Base-by-base conservation (phyloP, 2,888 invertebrate species). In the Mylabris sibirica region DNA sequence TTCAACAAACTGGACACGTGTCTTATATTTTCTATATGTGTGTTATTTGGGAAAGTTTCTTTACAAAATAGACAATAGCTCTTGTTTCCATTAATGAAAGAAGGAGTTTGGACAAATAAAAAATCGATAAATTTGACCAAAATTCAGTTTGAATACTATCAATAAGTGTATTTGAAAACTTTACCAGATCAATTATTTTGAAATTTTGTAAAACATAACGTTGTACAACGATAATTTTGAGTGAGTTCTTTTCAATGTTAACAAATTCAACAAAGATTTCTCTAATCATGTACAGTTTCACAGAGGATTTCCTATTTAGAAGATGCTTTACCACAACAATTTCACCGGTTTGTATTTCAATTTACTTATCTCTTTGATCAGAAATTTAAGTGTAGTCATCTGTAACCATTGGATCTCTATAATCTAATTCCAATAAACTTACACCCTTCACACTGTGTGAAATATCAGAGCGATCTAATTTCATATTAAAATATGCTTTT, bases 1-100 rank as follows among this genome's bases (percentile, higher is more conserved):
- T 70, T 68, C 70, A 70, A 68, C 60, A 60, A 59, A 63, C 65
- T 53, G 63, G 70, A 70, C 70, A 70, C 70, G 70, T 70, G 70
- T 70, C 70, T n/a, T 26, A 22, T 53, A 22, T 20, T 22, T 12
- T 12, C 9, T 26, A 26, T 57, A 57, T 24, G 6, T 49, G 20
- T 20, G 49, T 49, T 9, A 9, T 20, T 11, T 49, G 49, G 4
- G 8, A 20, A 20, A 8, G 44, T 20, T 49, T 6, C 9, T 22
- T 53, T 24, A 12, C 14, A 1, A 4, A 24, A 57, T 24, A 57
- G 14, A 57, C 57, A 57, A 66, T 66, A 69, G 66, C 69, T 66
- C 69, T 69, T 69, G 63, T 63, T 66, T 22, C 57, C 35, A 60
- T 60, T 59, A 68, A 65, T 68, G 60, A 66, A 69, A 66, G 62